Evolutionary conservation across 2,797 vertebrate genomes (phyloP), one percentile per base, ranked within the genome.

Genomic region (Parambassis ranga): DNA sequence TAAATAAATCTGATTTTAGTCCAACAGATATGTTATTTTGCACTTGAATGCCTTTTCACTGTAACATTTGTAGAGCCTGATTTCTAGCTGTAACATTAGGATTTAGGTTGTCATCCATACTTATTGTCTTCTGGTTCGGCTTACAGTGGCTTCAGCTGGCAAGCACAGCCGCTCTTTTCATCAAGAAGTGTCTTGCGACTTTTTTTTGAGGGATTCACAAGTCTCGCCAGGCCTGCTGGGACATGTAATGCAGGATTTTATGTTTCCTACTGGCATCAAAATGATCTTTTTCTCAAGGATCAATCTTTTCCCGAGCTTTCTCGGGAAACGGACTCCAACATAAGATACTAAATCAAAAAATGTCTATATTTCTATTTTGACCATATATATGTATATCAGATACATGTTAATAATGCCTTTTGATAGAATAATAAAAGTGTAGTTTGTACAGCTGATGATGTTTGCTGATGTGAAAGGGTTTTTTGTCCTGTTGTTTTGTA

Each of bases 401-500:
- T 41, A 67, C 27, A 33, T 53, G 46, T 66, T 33, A 26, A 32
- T 30, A 19, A 32, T 30, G 19, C 3, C 53, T 71, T 62, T 62
- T 42, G 30, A 65, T 47, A 63, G 56, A 56, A 39, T 41, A n/a
- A 49, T 68, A n/a, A 61, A 70, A 73, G 19, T 47, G 63, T 69
- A 72, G 31, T 38, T 31, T 24, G 26, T 20, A 23, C 10, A 59
- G 49, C 10, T 49, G 2, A 9, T 47, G 3, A 37, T 3, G 4
- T 51, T 24, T 20, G 26, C n/a, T n/a, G n/a, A n/a, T n/a, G n/a
- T n/a, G n/a, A n/a, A n/a, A n/a, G n/a, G n/a, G n/a, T n/a, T 65
- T 32, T 11, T 28, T 15, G 13, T 50, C 46, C 7, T 9, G 10
- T 14, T 41, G 10, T 41, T 26, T 28, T 53, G 18, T 27, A 8